These are phyloP conservation scores for Holcopasites calliopsidis DNA, from an alignment of 1,140 invertebrate species.

Conservation along the genomic window DNA sequence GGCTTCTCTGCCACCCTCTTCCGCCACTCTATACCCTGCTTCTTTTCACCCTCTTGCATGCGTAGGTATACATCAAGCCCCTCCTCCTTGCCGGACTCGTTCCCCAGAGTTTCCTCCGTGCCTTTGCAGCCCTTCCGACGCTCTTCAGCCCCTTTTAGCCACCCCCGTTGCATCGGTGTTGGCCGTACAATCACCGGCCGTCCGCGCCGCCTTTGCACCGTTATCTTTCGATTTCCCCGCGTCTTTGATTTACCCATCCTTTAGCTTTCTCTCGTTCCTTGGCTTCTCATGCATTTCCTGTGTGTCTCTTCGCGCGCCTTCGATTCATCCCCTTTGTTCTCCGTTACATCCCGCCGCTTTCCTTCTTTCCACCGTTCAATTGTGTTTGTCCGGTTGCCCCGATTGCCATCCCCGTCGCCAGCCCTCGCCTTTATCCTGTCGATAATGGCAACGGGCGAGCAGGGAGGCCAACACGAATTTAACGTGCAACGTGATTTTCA, in stretches of 20 bases:
- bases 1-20: neutral
- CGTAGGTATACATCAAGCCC: neutral
- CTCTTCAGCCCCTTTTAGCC: slow-evolving; percentile 9
- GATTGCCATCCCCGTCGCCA: neutral
- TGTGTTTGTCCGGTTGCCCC: neutral
- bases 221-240: slow-evolving; percentile 1
- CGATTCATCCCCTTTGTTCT: neutral
- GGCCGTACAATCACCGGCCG: neutral
- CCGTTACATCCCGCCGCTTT: neutral
- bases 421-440: neutral
- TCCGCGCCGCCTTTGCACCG: slow-evolving; percentile 23
- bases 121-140: slow-evolving; percentile 9
- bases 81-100: neutral
- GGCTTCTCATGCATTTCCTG: neutral
- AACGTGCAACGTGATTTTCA: slow-evolving; percentile 47
- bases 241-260: neutral
- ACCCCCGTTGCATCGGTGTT: slow-evolving; percentile 13
- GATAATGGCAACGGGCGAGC: neutral
- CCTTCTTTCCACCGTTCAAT: too few species aligned
- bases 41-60: slow-evolving; percentile 25
- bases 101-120: neutral
- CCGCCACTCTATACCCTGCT: neutral
- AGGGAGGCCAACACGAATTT: slow-evolving; percentile 25
- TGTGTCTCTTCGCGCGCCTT: neutral
- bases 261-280: neutral